Evolutionary conservation across 2,888 invertebrate species (phyloP).

Genomic region (Plutella xylostella): DNA sequence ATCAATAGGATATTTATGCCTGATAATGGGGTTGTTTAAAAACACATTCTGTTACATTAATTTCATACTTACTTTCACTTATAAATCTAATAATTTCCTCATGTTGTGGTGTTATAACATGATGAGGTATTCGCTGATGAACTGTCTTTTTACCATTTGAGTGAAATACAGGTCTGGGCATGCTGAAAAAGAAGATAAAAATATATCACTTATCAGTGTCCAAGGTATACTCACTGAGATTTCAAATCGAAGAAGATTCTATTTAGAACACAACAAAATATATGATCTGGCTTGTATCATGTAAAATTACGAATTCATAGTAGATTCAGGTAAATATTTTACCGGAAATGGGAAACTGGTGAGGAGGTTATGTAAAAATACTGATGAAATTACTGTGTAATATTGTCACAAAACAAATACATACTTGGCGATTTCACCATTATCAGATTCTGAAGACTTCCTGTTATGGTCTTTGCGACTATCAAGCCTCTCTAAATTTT

Average conservation of each 20-base stretch:
- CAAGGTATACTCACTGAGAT: too few relatives aligned
- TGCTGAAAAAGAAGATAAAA: conserved; percentile 57
- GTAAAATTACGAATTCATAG: too few relatives aligned
- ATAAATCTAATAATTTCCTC: conserved; percentile 90
- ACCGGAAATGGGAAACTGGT: background rate
- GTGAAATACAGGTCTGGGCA: conserved; percentile 86
- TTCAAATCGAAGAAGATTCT: too few relatives aligned
- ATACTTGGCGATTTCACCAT: conserved; percentile 76
- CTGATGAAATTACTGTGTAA: conserved; percentile 45
- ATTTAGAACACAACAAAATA: too few relatives aligned
- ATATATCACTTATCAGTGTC: too few relatives aligned
- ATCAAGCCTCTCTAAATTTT: conserved; percentile 84
- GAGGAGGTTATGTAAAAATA: conserved; percentile 63
- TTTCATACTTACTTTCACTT: conserved; percentile 86
- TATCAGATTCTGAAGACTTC: conserved; percentile 75
- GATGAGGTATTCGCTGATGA: conserved; percentile 69
- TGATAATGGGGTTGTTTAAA: too few relatives aligned
- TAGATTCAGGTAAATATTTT: too few relatives aligned
- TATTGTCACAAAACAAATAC: conserved; percentile 18
- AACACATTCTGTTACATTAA: too few relatives aligned
- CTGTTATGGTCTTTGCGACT: conserved; percentile 78
- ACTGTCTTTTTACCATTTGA: conserved; percentile 74
- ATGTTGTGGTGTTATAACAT: conserved; percentile 79
- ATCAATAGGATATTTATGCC: too few relatives aligned
- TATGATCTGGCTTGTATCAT: too few relatives aligned